These are phyloP conservation scores for Drosophila repleta DNA, from an alignment of 1,140 invertebrate genomes.

Conservation along the genomic window DNA sequence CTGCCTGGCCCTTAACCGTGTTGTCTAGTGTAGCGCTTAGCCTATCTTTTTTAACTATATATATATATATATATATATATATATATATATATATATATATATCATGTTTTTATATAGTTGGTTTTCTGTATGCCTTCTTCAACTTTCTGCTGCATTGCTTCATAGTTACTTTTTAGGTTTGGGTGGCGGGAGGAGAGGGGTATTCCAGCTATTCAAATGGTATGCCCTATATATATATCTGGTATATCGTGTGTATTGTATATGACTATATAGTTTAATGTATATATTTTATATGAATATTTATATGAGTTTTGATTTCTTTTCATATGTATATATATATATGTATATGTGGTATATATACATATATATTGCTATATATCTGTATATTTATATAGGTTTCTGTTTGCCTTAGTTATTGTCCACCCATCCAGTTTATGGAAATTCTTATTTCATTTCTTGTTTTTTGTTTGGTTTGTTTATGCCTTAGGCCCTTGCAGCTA, in stretches of 20 bases:
- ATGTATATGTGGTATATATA: constrained; percentile 17
- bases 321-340: constrained; percentile 35
- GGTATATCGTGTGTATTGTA: constrained; percentile 34
- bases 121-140: constrained; percentile 7
- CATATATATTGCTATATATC: constrained; percentile 30
- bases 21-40: constrained; percentile 24
- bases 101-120: constrained; percentile 30
- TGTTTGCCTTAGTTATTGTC: constrained; percentile 79
- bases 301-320: constrained; percentile 56
- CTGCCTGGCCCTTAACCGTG: constrained; percentile 54
- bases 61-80: constrained; percentile 33
- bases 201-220: constrained; percentile 12
- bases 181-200: not conserved
- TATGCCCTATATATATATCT: constrained; percentile 34
- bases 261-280: constrained; percentile 52
- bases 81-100: constrained; percentile 34
- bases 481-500: constrained; percentile 29
- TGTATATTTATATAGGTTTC: constrained; percentile 46
- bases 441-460: constrained; percentile 62
- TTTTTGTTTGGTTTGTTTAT: constrained; percentile 31
- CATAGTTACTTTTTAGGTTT: constrained; percentile 6
- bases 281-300: constrained; percentile 78
- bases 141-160: constrained; percentile 32
- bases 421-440: constrained; percentile 83
- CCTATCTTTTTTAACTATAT: constrained; percentile 25